Conservation (phyloP, 2,113 vertebrate genomes). For the Bucco capensis region DNA sequence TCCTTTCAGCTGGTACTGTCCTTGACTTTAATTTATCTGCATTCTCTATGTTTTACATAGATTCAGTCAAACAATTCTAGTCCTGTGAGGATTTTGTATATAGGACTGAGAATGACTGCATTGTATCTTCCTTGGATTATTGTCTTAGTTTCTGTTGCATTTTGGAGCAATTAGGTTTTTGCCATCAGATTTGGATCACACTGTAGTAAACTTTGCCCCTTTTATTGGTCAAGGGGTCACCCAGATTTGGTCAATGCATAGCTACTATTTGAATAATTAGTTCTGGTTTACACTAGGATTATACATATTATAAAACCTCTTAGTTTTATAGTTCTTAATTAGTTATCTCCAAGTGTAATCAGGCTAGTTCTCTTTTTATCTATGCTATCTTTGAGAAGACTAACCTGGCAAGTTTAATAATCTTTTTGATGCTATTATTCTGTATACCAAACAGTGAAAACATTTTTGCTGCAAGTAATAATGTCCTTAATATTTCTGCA, state of each 20-base stretch:
- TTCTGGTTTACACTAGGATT: background rate
- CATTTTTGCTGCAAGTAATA: background rate
- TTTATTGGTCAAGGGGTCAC: background rate
- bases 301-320: background rate
- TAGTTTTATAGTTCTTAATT: background rate
- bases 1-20: background rate
- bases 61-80: background rate
- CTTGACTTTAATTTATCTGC: conserved; percentile 5
- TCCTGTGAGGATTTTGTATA: background rate
- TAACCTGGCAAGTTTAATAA: background rate
- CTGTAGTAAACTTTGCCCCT: background rate
- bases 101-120: background rate
- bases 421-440: background rate
- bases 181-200: background rate
- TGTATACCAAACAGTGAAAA: background rate
- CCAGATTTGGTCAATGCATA: background rate
- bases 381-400: background rate
- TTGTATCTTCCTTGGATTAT: background rate
- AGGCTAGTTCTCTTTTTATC: background rate
- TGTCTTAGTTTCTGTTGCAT: conserved; percentile 4
- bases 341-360: background rate
- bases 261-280: background rate
- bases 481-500: background rate
- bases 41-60: background rate
- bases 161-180: background rate